Percentiles rank a stretch among this genome's conserved stretches.
phyloP scores from a whole-genome alignment of 2,888 invertebrate genomes.

The Nineta flava region DNA sequence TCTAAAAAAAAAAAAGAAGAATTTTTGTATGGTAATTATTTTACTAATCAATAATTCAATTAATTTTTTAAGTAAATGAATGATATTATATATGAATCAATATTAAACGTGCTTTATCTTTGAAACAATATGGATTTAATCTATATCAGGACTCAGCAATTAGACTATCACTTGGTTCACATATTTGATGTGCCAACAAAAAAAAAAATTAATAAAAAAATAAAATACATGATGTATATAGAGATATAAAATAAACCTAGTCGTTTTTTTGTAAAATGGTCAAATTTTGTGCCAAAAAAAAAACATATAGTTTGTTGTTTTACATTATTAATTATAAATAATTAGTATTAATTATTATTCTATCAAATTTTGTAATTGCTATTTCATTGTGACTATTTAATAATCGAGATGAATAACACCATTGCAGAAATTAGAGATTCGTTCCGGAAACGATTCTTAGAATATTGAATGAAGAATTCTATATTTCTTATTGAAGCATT shows the following conservation, averaged over 20 bases:
- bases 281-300: background rate
- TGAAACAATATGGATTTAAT: conserved; percentile 8
- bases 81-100: conserved; percentile 1
- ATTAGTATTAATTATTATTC: background rate
- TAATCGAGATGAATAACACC: too few species aligned
- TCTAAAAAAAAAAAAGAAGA: background rate
- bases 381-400: too few species aligned
- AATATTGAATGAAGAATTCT: too few species aligned
- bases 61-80: conserved; percentile 1
- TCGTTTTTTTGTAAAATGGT: background rate
- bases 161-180: conserved; percentile 7
- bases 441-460: too few species aligned
- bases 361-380: too few species aligned
- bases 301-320: background rate
- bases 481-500: too few species aligned
- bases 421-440: too few species aligned
- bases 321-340: background rate
- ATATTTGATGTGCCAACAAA: conserved; percentile 2
- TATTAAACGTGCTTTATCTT: conserved; percentile 6
- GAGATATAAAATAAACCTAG: background rate
- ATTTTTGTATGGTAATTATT: background rate
- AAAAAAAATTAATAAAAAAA: too few species aligned
- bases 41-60: background rate
- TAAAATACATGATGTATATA: conserved; percentile 1
- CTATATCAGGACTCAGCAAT: conserved; percentile 5